Percentiles rank a stretch among this genome's conserved stretches.
These are phyloP conservation scores for Simalia tracyae DNA, from an alignment of 2,797 vertebrate species.

Conservation along the genomic window DNA sequence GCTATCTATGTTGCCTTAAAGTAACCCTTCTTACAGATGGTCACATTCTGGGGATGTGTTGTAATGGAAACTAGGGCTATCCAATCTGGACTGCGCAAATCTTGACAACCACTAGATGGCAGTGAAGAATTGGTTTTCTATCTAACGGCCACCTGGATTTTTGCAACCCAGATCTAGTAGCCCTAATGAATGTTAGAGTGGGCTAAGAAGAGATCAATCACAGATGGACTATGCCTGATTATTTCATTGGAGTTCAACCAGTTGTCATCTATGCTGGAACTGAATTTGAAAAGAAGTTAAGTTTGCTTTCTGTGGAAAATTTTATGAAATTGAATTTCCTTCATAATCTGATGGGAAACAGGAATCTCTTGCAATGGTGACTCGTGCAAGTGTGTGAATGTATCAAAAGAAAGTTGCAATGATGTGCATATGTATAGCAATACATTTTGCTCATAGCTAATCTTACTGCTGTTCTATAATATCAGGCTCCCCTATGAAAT, in stretches of 20 bases:
- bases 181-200: neutral
- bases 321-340: neutral
- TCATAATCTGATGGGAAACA: neutral
- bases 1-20: neutral
- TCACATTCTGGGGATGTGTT: neutral
- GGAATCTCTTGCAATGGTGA: neutral
- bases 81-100: neutral
- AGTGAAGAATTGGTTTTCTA: neutral
- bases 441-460: neutral
- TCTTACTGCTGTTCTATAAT: neutral
- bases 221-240: neutral
- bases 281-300: neutral
- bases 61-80: neutral
- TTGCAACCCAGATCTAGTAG: neutral
- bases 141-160: neutral
- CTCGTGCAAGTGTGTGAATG: neutral
- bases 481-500: neutral
- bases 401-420: neutral
- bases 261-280: neutral
- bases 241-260: too few species aligned
- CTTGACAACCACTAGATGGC: neutral
- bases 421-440: neutral
- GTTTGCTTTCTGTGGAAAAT: neutral
- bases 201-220: neutral
- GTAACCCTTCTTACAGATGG: neutral